phyloP scores from a whole-genome alignment of 2,797 vertebrate genomes.

The Acrossocheilus fasciatus region DNA sequence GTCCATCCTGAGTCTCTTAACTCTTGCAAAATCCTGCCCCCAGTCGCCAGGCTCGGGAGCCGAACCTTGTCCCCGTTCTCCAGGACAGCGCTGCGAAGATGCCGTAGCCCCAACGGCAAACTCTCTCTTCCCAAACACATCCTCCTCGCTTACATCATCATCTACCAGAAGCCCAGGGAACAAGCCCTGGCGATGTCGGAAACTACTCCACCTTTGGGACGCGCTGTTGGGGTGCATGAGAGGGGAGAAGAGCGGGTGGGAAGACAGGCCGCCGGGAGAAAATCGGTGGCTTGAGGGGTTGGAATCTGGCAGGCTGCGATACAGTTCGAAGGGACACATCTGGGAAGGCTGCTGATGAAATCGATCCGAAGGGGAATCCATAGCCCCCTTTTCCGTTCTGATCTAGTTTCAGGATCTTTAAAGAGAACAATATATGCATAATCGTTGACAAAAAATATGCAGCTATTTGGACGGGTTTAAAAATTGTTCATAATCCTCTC shows the following conservation, averaged over 20 bases:
- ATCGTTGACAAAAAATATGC: slow-evolving; percentile 9
- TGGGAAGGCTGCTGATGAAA: slow-evolving; percentile 74
- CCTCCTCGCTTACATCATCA: slow-evolving; percentile 61
- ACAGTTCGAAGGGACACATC: slow-evolving; percentile 70
- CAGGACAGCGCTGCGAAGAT: slow-evolving; percentile 47
- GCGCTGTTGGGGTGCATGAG: slow-evolving; percentile 75
- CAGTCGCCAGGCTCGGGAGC: slow-evolving; percentile 65
- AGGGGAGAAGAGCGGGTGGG: slow-evolving; percentile 78
- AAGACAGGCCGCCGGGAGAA: slow-evolving; percentile 66
- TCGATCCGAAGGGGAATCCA: slow-evolving; percentile 80
- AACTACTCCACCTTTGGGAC: slow-evolving; percentile 68
- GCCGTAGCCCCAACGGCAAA: slow-evolving; percentile 53
- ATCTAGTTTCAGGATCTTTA: slow-evolving; percentile 62
- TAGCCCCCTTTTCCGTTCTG: slow-evolving; percentile 56
- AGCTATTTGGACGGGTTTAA: slow-evolving; percentile 39
- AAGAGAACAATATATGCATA: slow-evolving; percentile 39
- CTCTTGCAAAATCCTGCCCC: slow-evolving; percentile 71
- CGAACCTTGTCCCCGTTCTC: slow-evolving; percentile 67
- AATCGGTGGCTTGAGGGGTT: slow-evolving; percentile 65
- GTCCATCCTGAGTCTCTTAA: slow-evolving; percentile 78
- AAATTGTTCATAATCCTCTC: slow-evolving; percentile 45
- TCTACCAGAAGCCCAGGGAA: slow-evolving; percentile 61
- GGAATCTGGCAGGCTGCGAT: slow-evolving; percentile 70
- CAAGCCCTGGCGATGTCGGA: slow-evolving; percentile 59
- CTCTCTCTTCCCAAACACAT: slow-evolving; percentile 58